A percentile compares a stretch with the other conserved stretches of the same genome.
phyloP scores from a whole-genome alignment of 2,888 invertebrate genomes.

The Cerastis leucographa region DNA sequence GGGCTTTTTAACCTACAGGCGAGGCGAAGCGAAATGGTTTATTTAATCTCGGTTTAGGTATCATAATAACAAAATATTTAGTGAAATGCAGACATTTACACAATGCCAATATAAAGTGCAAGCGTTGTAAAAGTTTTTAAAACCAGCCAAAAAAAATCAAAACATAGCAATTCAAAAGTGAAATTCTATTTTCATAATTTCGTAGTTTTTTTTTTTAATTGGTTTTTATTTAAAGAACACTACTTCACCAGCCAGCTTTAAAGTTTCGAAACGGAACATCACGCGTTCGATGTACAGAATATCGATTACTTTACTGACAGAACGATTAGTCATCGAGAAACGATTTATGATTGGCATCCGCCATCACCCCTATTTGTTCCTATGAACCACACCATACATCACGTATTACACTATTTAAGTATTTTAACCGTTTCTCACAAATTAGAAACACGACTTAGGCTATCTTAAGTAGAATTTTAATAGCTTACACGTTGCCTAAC shows the following conservation, averaged over 20 bases:
- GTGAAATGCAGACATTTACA: background rate
- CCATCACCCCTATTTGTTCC: constrained; percentile 72
- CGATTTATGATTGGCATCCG: constrained; percentile 75
- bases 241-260: constrained; percentile 53
- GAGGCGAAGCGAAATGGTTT: constrained; percentile 38
- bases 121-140: background rate
- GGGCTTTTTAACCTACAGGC: constrained; percentile 43
- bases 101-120: background rate
- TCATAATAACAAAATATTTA: background rate
- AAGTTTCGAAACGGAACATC: constrained; percentile 64
- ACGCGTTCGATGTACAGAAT: constrained; percentile 71
- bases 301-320: constrained; percentile 81
- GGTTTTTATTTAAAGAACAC: constrained; percentile 22
- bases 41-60: constrained; percentile 22
- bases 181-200: constrained; percentile 22
- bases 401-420: constrained; percentile 69
- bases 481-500: constrained; percentile 70
- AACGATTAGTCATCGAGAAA: constrained; percentile 78
- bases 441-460: constrained; percentile 83
- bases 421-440: constrained; percentile 74
- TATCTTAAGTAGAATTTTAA: constrained; percentile 84
- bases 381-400: constrained; percentile 74
- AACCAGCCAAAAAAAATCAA: background rate
- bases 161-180: background rate
- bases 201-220: background rate